Evolutionary conservation across 2,888 invertebrate genomes (phyloP).

Genomic region (Netelia melanura): DNA sequence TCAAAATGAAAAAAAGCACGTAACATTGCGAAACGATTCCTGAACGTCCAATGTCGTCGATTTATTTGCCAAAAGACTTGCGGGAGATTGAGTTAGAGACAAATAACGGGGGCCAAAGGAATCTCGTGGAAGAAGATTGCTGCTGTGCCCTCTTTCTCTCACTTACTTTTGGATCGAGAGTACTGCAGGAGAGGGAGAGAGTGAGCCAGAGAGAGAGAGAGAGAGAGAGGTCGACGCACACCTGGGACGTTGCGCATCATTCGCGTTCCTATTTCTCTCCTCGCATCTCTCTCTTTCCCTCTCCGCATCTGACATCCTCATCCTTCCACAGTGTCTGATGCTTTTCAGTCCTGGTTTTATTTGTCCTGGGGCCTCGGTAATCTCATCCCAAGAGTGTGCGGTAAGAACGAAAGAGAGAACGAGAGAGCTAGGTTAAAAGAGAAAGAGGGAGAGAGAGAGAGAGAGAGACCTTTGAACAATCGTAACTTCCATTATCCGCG

Average conservation of each 20-base stretch:
- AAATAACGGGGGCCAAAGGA: slow-evolving; percentile 75
- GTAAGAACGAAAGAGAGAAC: neutral
- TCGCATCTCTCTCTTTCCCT: slow-evolving; percentile 4
- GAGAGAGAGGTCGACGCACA: slow-evolving; percentile 31
- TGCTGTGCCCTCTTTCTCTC: neutral
- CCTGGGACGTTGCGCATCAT: slow-evolving; percentile 46
- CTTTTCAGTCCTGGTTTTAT: slow-evolving; percentile 56
- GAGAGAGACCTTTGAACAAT: slow-evolving; percentile 65
- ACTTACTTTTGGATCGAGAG: slow-evolving; percentile 4
- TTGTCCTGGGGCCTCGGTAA: slow-evolving; percentile 63
- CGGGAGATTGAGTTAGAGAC: slow-evolving; percentile 77
- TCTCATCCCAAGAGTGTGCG: slow-evolving; percentile 55
- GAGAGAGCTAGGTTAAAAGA: neutral
- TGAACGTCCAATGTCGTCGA: slow-evolving; percentile 73
- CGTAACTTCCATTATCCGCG: slow-evolving; percentile 67
- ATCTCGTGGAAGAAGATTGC: slow-evolving; percentile 56
- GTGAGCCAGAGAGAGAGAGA: neutral
- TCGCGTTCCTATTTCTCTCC: slow-evolving; percentile 31
- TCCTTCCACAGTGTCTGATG: slow-evolving; percentile 41
- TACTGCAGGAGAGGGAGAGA: neutral
- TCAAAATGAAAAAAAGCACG: neutral
- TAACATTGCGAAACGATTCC: slow-evolving; percentile 47
- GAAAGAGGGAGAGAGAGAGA: slow-evolving; percentile 36
- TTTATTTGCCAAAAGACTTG: slow-evolving; percentile 76
- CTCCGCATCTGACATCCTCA: slow-evolving; percentile 1